Evolutionary conservation across 1,140 invertebrate genomes (phyloP).

Genomic region (Drosophila ironensis): DNA sequence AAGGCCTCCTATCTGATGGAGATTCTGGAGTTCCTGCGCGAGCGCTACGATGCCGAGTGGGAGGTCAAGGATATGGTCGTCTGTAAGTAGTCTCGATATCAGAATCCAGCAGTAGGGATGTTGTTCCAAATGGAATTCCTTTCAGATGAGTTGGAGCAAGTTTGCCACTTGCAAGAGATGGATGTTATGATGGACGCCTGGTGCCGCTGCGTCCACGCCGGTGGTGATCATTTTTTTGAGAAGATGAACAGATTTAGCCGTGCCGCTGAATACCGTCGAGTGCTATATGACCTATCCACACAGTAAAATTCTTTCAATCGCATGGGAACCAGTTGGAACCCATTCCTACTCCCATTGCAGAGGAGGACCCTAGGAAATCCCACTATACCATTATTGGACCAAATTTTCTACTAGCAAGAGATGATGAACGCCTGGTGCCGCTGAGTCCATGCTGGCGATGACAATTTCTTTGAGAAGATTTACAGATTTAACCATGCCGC

Average conservation of each 20-base stretch:
- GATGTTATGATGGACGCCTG: constrained; percentile 19
- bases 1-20: not conserved
- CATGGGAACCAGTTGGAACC: too few species aligned
- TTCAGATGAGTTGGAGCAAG: constrained; percentile 8
- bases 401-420: too few species aligned
- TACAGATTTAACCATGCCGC: too few species aligned
- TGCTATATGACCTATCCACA: too few species aligned
- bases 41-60: not conserved
- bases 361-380: too few species aligned
- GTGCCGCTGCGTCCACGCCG: constrained; percentile 26
- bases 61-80: not conserved
- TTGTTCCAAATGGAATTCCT: not conserved
- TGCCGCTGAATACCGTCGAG: not conserved
- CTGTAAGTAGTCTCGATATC: not conserved
- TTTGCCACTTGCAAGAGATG: constrained; percentile 7
- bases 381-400: too few species aligned
- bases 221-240: constrained; percentile 16
- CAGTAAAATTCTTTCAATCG: too few species aligned
- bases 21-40: not conserved
- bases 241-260: constrained; percentile 3
- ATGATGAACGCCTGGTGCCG: too few species aligned
- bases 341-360: too few species aligned
- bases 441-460: too few species aligned
- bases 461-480: too few species aligned
- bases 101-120: too few species aligned